Conservation (phyloP, 2,888 invertebrate genomes). For the Tenthredo mesomela region DNA sequence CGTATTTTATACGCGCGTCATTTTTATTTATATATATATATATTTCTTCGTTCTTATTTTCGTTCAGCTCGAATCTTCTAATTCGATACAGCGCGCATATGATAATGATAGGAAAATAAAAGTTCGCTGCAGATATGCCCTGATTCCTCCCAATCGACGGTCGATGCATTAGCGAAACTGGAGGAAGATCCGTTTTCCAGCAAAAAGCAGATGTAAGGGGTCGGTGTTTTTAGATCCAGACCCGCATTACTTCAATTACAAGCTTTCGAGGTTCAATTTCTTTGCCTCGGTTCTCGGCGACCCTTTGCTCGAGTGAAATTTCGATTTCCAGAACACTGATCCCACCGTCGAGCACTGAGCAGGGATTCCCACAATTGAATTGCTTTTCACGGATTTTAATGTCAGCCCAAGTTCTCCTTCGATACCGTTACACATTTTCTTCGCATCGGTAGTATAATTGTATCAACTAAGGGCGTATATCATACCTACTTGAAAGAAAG, state of each 20-base stretch:
- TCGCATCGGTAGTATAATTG: neutral
- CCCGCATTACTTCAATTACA: constrained; percentile 32
- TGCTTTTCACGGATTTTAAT: constrained; percentile 14
- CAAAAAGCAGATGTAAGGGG: neutral
- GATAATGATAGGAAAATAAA: neutral
- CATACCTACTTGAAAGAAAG: neutral
- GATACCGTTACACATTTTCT: neutral
- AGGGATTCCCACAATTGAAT: neutral
- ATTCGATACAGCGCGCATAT: neutral
- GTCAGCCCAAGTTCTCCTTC: neutral
- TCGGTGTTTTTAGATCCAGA: neutral
- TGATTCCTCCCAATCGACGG: neutral
- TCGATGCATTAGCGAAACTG: neutral
- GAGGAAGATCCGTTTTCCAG: neutral
- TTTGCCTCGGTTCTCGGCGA: constrained; percentile 1
- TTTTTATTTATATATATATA: neutral
- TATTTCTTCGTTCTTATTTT: neutral
- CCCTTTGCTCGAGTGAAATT: constrained; percentile 33
- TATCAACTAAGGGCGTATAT: neutral
- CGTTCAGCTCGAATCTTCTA: neutral
- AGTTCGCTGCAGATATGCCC: neutral
- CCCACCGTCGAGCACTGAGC: neutral
- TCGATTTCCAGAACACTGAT: constrained; percentile 24
- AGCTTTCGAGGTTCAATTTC: constrained; percentile 36
- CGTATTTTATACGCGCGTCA: neutral